Evolutionary conservation across 2,888 invertebrate species (phyloP).

Genomic region (Drosophila prostipennis): DNA sequence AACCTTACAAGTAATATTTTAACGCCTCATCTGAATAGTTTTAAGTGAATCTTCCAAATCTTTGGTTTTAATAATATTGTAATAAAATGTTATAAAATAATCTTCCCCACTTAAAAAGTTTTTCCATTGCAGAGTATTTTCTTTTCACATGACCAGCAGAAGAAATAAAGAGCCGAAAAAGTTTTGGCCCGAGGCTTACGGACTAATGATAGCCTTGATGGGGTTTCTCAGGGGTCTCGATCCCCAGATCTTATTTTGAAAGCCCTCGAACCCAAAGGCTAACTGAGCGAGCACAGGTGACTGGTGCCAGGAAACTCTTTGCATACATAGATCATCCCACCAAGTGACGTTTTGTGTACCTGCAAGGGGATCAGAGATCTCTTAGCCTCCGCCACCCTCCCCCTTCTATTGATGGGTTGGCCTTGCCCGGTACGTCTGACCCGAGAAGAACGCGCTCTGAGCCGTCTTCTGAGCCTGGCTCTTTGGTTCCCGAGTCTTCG

Average conservation of each 20-base stretch:
- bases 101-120: background rate
- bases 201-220: constrained; percentile 76
- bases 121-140: constrained; percentile 6
- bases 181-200: constrained; percentile 19
- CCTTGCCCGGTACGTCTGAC: constrained; percentile 64
- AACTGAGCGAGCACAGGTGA: constrained; percentile 52
- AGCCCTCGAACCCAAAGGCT: constrained; percentile 15
- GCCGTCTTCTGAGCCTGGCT: constrained; percentile 9
- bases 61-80: no score
- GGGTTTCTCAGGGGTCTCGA: constrained; percentile 18
- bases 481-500: constrained; percentile 5
- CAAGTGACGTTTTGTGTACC: constrained; percentile 70
- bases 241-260: constrained; percentile 37
- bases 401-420: constrained; percentile 48
- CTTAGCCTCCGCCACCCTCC: background rate
- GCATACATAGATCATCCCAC: constrained; percentile 68
- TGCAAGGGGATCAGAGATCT: constrained; percentile 13
- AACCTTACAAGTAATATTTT: no score
- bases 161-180: constrained; percentile 15
- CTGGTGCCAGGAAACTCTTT: constrained; percentile 49
- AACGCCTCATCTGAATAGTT: no score
- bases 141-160: background rate
- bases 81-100: no score
- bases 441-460: constrained; percentile 33
- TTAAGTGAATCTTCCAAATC: no score